Conservation (phyloP, 2,113 vertebrate species). For the Rhadina sibilatrix region DNA sequence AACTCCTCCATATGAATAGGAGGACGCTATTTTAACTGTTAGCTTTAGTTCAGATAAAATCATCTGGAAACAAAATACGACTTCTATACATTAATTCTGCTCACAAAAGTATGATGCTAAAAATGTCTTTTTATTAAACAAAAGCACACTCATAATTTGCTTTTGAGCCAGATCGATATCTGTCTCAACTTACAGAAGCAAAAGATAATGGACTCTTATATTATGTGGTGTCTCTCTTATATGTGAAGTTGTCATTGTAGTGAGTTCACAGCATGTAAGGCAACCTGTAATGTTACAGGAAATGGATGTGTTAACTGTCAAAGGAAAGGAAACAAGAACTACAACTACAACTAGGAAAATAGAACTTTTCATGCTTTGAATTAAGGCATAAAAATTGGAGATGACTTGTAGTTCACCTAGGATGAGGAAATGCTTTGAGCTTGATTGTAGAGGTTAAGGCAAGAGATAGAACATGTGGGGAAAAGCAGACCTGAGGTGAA, state of each 20-base stretch:
- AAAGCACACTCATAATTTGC: background rate
- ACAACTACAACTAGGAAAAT: background rate
- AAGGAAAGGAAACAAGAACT: no score
- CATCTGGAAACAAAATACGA: background rate
- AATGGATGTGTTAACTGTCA: background rate
- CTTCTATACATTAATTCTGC: background rate
- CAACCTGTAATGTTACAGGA: background rate
- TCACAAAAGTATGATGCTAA: background rate
- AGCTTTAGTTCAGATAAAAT: background rate
- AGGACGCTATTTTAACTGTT: background rate
- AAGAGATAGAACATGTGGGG: background rate
- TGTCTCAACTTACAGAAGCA: background rate
- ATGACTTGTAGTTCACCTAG: background rate
- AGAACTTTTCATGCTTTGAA: background rate
- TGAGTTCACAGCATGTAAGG: background rate
- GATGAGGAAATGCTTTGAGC: background rate
- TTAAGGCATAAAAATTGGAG: background rate
- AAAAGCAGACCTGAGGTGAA: background rate
- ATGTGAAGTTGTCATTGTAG: background rate
- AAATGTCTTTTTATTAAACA: background rate
- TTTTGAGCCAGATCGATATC: background rate
- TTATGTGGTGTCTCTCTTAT: background rate
- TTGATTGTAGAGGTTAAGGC: background rate
- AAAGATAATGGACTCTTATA: background rate
- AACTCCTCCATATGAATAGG: background rate